Base-by-base conservation (phyloP, 2,113 vertebrate genomes). In the Stigmatopora nigra region DNA sequence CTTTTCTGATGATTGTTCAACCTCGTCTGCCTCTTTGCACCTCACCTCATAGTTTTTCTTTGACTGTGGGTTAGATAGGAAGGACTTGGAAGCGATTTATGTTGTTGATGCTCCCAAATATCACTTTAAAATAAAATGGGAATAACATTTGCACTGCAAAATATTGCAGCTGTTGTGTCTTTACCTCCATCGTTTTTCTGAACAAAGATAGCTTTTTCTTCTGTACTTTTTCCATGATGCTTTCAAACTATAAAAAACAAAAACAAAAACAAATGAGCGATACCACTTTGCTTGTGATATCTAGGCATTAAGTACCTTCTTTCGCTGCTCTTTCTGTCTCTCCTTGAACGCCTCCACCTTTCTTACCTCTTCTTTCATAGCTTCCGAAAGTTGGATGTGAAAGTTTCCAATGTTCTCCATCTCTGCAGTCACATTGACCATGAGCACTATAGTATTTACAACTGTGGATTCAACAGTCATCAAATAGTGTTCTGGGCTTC, bases 301-400 rank as follows among this genome's bases (percentile, higher is more conserved):
- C 22, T 15, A 5, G 4, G 25, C 22, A 2, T 17, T 36, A 45
- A 35, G 19, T 77, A 98, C 95, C 94, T 96, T 98, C 84, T 93
- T 97, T 67, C 93, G 92, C 77, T 95, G 93, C 10, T 96, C 95
- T 86, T 93, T 97, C 85, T 98, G 96, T 20, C 91, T 87, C 75
- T 97, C 95, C 64, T 93, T 87, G 87, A 97, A 98, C 52, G 91
- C 91, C 79, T 98, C 95, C 14, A 97, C 89, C 77, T 92, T 91
- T 82, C 89, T 93, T 73, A 95, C 84, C 77, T 98, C 96, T 73
- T 98, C 95, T 35, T 89, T 93, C 82, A 98, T 78, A 84, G 86
- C 81, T 49, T 88, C 76, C 38, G 93, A 93, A 46, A 98, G 78
- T 63, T 97, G 93, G 84, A 98, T 92, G 73, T 98, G 96, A 65